These are phyloP conservation scores for Sprattus sprattus DNA, from an alignment of 2,113 vertebrate genomes.

Conservation along the genomic window DNA sequence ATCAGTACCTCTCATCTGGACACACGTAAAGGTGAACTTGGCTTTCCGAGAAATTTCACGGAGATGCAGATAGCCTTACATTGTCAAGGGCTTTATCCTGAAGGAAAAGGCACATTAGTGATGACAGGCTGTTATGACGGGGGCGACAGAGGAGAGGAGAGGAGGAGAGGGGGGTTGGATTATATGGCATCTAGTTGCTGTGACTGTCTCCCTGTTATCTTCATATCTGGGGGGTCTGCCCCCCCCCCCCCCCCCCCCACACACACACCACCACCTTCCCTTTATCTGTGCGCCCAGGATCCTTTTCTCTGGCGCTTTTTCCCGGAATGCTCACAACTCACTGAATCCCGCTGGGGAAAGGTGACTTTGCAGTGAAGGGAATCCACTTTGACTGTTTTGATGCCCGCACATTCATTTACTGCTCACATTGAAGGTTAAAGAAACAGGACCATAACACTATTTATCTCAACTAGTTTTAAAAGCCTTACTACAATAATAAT, in stretches of 20 bases:
- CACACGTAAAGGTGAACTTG: slow-evolving; percentile 76
- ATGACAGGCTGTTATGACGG: slow-evolving; percentile 68
- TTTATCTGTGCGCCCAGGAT: slow-evolving; percentile 10
- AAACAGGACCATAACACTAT: background rate
- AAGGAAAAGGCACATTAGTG: slow-evolving; percentile 73
- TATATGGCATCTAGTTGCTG: slow-evolving; percentile 70
- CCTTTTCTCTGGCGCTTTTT: slow-evolving; percentile 52
- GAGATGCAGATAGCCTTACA: slow-evolving; percentile 74
- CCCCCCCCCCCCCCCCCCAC: slow-evolving; percentile 22
- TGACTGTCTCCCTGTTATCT: slow-evolving; percentile 74
- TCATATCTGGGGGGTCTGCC: slow-evolving; percentile 57
- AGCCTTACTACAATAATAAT: too few species aligned
- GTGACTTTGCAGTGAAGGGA: slow-evolving; percentile 51
- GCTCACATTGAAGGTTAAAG: background rate
- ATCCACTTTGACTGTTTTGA: slow-evolving; percentile 17
- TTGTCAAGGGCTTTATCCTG: slow-evolving; percentile 61
- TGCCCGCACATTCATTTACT: background rate
- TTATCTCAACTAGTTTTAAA: background rate
- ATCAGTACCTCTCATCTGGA: slow-evolving; percentile 74
- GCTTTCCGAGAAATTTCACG: slow-evolving; percentile 72
- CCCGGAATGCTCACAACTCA: slow-evolving; percentile 63
- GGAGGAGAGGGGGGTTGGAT: slow-evolving; percentile 56
- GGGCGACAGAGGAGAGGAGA: slow-evolving; percentile 48
- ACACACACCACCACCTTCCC: background rate
- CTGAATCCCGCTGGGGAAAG: slow-evolving; percentile 57